phyloP scores from a whole-genome alignment of 2,797 vertebrate genomes.

The Mycteria americana region DNA sequence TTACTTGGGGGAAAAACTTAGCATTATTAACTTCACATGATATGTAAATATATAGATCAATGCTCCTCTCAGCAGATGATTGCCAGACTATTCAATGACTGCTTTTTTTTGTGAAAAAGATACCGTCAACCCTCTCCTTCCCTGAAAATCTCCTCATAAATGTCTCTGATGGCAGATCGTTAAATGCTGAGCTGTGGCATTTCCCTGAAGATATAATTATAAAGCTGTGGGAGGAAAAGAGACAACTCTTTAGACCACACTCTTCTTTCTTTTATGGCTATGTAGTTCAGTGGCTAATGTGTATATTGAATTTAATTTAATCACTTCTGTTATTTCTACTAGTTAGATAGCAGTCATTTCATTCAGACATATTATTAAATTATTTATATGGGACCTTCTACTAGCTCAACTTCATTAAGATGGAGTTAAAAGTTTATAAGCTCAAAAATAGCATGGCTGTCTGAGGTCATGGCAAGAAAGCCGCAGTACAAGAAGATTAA shows the following conservation, averaged over 20 bases:
- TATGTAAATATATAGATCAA: slow-evolving; percentile 27
- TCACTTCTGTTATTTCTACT: slow-evolving; percentile 60
- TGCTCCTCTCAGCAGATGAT: neutral
- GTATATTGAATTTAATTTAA: slow-evolving; percentile 62
- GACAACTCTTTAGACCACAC: slow-evolving; percentile 51
- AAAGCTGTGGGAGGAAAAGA: slow-evolving; percentile 51
- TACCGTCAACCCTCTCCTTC: slow-evolving; percentile 29
- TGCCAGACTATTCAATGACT: neutral
- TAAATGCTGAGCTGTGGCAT: slow-evolving; percentile 61
- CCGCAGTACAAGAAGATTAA: fast-evolving
- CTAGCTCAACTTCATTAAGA: slow-evolving; percentile 31
- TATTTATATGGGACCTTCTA: slow-evolving; percentile 47
- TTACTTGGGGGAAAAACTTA: neutral
- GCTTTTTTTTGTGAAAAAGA: slow-evolving; percentile 37
- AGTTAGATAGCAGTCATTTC: slow-evolving; percentile 54
- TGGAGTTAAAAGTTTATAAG: slow-evolving; percentile 39
- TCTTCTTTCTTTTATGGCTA: slow-evolving; percentile 51
- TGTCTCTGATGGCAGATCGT: slow-evolving; percentile 59
- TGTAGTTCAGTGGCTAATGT: slow-evolving; percentile 55
- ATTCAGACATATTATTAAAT: slow-evolving; percentile 55
- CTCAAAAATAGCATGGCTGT: neutral
- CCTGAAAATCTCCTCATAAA: slow-evolving; percentile 52
- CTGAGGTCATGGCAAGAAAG: neutral
- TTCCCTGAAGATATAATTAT: slow-evolving; percentile 60
- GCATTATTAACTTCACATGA: neutral